Base-by-base conservation (phyloP, 2,888 invertebrate species). In the Argyra leucocephala region DNA sequence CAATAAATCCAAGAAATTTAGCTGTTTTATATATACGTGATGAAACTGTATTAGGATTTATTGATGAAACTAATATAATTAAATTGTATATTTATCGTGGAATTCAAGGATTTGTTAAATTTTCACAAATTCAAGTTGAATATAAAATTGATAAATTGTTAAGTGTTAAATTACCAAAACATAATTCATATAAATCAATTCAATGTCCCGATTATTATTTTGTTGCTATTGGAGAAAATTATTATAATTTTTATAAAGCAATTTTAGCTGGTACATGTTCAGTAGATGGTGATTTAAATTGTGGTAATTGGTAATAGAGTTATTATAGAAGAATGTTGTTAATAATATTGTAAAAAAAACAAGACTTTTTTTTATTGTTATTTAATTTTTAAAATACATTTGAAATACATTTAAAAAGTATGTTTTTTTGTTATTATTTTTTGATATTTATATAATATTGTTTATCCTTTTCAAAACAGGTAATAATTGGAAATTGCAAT, bases 21-120 rank as follows among this genome's bases (percentile, higher is more conserved):
- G 72, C 73, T 0, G 67, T 74, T 0, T 5, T 78, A 21, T 73
- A 77, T n/a, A 69, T 81, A 22, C 75, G 79, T 62, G 82, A 81
- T 31, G 82, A 83, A 71, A 83, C 82, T 0, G 70, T 84, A n/a
- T 69, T 84, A 21, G 76, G 78, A 15, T 83, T 82, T 67, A 73
- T 83, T 31, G 83, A 84, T 72, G 70, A 71, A 37, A 73, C 74
- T 22, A 72, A 73, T 22, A 65, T 62, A 0, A 67, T 78, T 18
- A 72, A 74, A 3, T 70, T 79, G 10, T 68, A 76, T 1, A 70
- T 71, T 24, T 80, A 80, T 64, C 75, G 74, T 7, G 81, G 80
- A 5, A 71, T 77, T 4, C 73, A 76, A 67, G 81, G 80, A 0
- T 81, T 81, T 69, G 72, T 74, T 36, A 72, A 74, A 1, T 74